Conservation (phyloP, 2,888 invertebrate species). For the Drosophila atripex region DNA sequence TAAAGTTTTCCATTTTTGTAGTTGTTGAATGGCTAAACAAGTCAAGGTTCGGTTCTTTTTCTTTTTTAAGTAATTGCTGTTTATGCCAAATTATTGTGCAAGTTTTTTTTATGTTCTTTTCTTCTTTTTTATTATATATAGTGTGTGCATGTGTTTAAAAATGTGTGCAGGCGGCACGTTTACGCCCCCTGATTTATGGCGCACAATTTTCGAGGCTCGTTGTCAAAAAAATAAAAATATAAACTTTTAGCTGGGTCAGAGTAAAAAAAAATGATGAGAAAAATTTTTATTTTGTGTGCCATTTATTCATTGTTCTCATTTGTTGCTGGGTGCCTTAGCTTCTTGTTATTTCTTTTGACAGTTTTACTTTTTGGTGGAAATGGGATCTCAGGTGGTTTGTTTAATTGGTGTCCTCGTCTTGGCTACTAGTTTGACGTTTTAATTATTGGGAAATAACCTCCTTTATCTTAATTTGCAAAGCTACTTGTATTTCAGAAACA, state of each 20-base stretch:
- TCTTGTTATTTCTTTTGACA: constrained; percentile 41
- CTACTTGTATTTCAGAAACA: constrained; percentile 9
- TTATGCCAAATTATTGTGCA: constrained; percentile 66
- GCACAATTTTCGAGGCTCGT: constrained; percentile 61
- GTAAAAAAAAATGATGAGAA: constrained; percentile 10
- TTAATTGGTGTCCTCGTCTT: constrained; percentile 16
- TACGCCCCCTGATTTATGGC: constrained; percentile 71
- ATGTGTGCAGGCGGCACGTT: constrained; percentile 8
- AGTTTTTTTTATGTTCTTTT: constrained; percentile 18
- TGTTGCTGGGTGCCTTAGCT: constrained; percentile 21
- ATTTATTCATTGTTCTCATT: constrained; percentile 40
- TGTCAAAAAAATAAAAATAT: constrained; percentile 60
- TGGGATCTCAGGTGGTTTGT: constrained; percentile 23
- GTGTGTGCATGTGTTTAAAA: constrained; percentile 7
- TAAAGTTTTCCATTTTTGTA: constrained; percentile 54
- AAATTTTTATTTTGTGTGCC: constrained; percentile 36
- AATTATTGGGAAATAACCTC: constrained; percentile 12
- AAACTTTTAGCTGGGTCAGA: constrained; percentile 33
- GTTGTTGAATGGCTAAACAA: constrained; percentile 38
- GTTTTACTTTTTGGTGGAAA: constrained; percentile 41
- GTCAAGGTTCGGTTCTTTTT: constrained; percentile 57
- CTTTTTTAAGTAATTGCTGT: constrained; percentile 72
- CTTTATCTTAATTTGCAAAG: constrained; percentile 4
- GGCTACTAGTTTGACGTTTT: constrained; percentile 19
- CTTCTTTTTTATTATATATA: constrained; percentile 27